A percentile compares a stretch with the other conserved stretches of the same genome.
Evolutionary conservation across 1,140 invertebrate species (phyloP).

Genomic region (Episyrphus balteatus): DNA sequence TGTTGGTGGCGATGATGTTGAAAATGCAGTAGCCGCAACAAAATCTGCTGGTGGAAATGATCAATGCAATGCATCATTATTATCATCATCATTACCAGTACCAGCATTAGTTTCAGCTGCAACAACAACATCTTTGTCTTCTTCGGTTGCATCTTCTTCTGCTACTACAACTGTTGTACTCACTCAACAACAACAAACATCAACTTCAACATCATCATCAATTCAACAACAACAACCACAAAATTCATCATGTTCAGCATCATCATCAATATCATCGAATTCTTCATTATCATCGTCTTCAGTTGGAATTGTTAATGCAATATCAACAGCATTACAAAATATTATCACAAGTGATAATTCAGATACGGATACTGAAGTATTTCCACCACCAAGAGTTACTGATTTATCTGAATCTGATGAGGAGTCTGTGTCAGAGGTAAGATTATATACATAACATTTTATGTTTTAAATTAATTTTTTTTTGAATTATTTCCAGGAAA

Average conservation of each 20-base stretch:
- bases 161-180: conserved; percentile 1
- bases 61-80: too few species aligned
- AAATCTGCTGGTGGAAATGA: conserved; percentile 15
- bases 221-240: neutral
- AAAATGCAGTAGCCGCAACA: conserved; percentile 10
- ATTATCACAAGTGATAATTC: conserved; percentile 24
- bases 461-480: too few species aligned
- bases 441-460: conserved; percentile 5
- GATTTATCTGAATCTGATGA: conserved; percentile 86
- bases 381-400: conserved; percentile 55
- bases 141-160: neutral
- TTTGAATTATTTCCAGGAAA: too few species aligned
- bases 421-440: conserved; percentile 85
- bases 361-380: conserved; percentile 52
- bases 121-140: neutral
- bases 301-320: conserved; percentile 22
- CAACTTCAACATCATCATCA: conserved; percentile 8
- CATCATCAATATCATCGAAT: conserved; percentile 22
- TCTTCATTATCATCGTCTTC: conserved; percentile 28
- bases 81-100: conserved; percentile 21
- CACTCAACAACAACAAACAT: conserved; percentile 3
- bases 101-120: conserved; percentile 7
- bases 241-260: conserved; percentile 14
- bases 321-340: conserved; percentile 25
- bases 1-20: neutral